A percentile compares a stretch with the other conserved stretches of the same genome.
Conservation (phyloP, 2,113 vertebrate genomes). For the Albula glossodonta region DNA sequence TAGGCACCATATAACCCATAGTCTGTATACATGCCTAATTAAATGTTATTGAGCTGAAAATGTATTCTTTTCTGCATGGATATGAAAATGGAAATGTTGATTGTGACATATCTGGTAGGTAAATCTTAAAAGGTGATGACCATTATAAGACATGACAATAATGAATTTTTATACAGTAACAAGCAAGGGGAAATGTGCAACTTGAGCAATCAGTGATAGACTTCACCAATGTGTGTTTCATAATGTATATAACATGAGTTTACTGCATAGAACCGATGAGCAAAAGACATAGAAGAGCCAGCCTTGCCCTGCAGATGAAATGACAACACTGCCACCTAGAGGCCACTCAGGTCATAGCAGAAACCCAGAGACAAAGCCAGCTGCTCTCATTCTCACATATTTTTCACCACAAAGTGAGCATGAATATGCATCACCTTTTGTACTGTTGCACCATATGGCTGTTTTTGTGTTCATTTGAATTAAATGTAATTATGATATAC, state of each 20-base stretch:
- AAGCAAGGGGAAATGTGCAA: conserved; percentile 78
- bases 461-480: conserved; percentile 28
- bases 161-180: conserved; percentile 87
- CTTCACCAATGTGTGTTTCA: conserved; percentile 90
- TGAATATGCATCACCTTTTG: conserved; percentile 29
- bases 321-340: conserved; percentile 89
- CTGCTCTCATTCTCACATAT: conserved; percentile 37
- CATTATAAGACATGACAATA: conserved; percentile 88
- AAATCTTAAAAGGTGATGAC: conserved; percentile 96
- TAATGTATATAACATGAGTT: conserved; percentile 93
- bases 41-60: conserved; percentile 80
- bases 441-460: conserved; percentile 5
- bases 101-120: conserved; percentile 92
- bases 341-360: conserved; percentile 41
- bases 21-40: conserved; percentile 83
- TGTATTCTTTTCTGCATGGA: conserved; percentile 93
- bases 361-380: conserved; percentile 21
- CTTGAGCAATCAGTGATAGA: conserved; percentile 93
- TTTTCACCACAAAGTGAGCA: conserved; percentile 35
- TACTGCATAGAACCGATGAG: conserved; percentile 78
- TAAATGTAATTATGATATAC: not conserved
- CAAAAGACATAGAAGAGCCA: conserved; percentile 66
- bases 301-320: conserved; percentile 20
- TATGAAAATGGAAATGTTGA: conserved; percentile 94
- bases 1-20: not conserved